Percentiles rank a stretch among this genome's conserved stretches.
Evolutionary conservation across 2,113 vertebrate species (phyloP).

Genomic region (Boulengeromyrus knoepffleri): DNA sequence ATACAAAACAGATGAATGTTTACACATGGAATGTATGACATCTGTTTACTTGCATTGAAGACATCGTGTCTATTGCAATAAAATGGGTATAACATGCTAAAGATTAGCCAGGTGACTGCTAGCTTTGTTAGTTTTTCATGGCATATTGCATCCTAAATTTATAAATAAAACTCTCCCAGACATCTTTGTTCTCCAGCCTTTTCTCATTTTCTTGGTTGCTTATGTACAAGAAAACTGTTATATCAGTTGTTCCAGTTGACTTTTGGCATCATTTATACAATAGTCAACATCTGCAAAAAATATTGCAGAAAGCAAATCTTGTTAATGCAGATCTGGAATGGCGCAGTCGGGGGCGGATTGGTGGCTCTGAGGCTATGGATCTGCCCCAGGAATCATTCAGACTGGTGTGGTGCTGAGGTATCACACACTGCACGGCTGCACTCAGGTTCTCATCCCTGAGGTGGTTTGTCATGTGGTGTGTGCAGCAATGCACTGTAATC

Average conservation of each 20-base stretch:
- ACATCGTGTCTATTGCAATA: background rate
- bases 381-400: too few species aligned
- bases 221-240: background rate
- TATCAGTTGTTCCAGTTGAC: slow-evolving; percentile 18
- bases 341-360: slow-evolving; percentile 46
- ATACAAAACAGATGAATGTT: background rate
- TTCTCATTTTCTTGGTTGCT: background rate
- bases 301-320: slow-evolving; percentile 81
- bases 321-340: slow-evolving; percentile 72
- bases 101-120: background rate
- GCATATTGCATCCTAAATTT: background rate
- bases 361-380: too few species aligned
- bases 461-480: too few species aligned
- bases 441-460: too few species aligned
- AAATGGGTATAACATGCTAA: background rate
- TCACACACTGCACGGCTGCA: too few species aligned
- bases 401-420: too few species aligned
- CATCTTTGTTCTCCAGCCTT: background rate
- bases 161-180: background rate
- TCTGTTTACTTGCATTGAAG: background rate
- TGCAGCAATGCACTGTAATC: too few species aligned
- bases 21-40: background rate
- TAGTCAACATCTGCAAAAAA: slow-evolving; percentile 80
- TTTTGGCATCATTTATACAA: slow-evolving; percentile 78
- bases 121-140: background rate